phyloP scores from a whole-genome alignment of 2,888 invertebrate species.

The Oxytorus armatus region DNA sequence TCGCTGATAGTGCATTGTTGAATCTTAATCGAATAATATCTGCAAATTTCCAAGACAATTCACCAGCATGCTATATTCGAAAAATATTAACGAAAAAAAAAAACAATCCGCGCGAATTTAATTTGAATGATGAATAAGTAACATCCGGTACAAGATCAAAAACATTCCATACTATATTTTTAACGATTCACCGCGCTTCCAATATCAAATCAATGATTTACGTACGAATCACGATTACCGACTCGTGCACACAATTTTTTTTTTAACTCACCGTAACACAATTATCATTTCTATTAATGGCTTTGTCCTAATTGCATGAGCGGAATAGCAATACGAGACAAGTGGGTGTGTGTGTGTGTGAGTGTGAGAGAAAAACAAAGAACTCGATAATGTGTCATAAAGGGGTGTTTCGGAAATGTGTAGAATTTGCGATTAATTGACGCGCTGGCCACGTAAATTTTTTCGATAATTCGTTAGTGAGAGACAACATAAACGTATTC shows the following conservation, averaged over 20 bases:
- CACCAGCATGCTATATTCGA: conserved; percentile 18
- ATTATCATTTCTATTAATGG: too few species aligned
- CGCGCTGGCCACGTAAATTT: conserved; percentile 62
- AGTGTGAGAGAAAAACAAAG: too few species aligned
- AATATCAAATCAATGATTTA: conserved; percentile 52
- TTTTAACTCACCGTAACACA: too few species aligned
- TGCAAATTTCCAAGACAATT: conserved; percentile 22
- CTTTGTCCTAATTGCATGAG: too few species aligned
- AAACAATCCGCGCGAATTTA: conserved; percentile 47
- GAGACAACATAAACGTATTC: neutral
- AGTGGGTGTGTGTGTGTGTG: neutral
- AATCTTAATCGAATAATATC: neutral
- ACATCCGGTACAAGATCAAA: conserved; percentile 52
- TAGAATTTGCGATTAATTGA: conserved; percentile 44
- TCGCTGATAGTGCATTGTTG: conserved; percentile 16
- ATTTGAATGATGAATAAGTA: conserved; percentile 49
- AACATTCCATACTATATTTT: conserved; percentile 60
- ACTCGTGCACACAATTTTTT: neutral
- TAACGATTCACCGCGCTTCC: conserved; percentile 58
- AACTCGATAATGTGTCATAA: conserved; percentile 48
- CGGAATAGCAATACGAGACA: neutral
- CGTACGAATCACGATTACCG: conserved; percentile 12
- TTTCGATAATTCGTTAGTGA: conserved; percentile 17
- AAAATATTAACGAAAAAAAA: conserved; percentile 21
- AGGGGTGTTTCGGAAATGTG: conserved; percentile 20